phyloP scores from a whole-genome alignment of 1,140 invertebrate genomes.

The Portunus trituberculatus region DNA sequence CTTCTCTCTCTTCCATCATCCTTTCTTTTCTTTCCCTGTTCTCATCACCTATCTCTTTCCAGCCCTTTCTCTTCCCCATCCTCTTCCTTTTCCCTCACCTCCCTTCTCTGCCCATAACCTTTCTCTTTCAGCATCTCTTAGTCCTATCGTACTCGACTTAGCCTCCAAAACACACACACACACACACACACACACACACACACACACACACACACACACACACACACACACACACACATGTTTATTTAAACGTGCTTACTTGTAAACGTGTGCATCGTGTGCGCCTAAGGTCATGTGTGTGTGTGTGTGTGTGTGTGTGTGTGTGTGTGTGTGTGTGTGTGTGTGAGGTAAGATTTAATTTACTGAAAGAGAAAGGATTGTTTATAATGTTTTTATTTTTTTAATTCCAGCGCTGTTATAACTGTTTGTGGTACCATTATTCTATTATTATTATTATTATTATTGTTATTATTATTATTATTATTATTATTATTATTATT shows the following conservation, averaged over 20 bases:
- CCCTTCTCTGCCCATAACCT: background rate
- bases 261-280: background rate
- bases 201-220: conserved; percentile 20
- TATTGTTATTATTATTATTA: background rate
- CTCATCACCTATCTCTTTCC: background rate
- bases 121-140: background rate
- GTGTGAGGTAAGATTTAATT: too few species aligned
- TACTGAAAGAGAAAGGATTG: too few species aligned
- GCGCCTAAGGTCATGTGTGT: too few species aligned
- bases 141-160: background rate
- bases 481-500: background rate
- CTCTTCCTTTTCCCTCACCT: too few species aligned
- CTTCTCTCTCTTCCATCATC: background rate
- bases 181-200: background rate
- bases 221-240: conserved; percentile 10
- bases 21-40: background rate
- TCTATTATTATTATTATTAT: too few species aligned
- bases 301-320: too few species aligned
- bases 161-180: background rate
- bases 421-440: too few species aligned
- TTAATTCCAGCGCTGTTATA: too few species aligned
- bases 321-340: too few species aligned
- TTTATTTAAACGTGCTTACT: background rate
- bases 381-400: too few species aligned
- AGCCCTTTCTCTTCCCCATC: too few species aligned